Base-by-base conservation (phyloP, 2,797 vertebrate genomes). In the Harpagifer antarcticus region DNA sequence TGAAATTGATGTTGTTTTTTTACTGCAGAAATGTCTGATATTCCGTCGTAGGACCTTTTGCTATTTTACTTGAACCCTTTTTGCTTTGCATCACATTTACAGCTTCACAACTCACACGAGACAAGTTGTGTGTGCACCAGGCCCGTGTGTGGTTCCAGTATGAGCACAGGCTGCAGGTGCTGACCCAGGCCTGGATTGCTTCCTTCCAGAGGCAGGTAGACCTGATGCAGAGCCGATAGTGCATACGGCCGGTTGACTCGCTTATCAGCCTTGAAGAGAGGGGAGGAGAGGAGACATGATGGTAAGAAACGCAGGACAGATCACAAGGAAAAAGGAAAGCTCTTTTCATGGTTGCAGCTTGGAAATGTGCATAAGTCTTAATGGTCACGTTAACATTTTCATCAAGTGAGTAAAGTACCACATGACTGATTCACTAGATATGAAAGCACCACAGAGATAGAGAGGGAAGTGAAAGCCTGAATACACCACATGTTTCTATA, bases 141-240 rank as follows among this genome's bases (percentile, higher is more conserved):
- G 15, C 86, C 82, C 0, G 94, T 94, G 11, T 79, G 81, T 19
- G 96, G 96, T 33, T 97, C 96, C 61, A 96, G 85, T 78, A 97
- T 92, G 76, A 97, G 89, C 70, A 98, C 80, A 1, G 96, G 96
- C 78, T 96, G 96, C 17, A 96, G 90, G 23, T 91, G 85, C 53
- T 94, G 57, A 93, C 86, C 40, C 60, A 90, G 68, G 20, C 61
- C 65, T 23, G 74, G 15, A 65, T 59, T 72, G 43, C 50, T 74
- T 67, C 81, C 78, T 2, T 93, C 90, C 19, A 91, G 53, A 74
- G 96, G 90, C 48, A 96, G 75, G 47, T 70, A 93, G 65, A 85
- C 92, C 83, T 54, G 94, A 72, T 86, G 96, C 91, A 91, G 94
- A 91, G 74, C 66, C 17, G 86, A 88, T 9, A 87, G 7, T 2